These are phyloP conservation scores for Acrocephalus arundinaceus DNA, from an alignment of 2,113 vertebrate genomes.

Conservation along the genomic window DNA sequence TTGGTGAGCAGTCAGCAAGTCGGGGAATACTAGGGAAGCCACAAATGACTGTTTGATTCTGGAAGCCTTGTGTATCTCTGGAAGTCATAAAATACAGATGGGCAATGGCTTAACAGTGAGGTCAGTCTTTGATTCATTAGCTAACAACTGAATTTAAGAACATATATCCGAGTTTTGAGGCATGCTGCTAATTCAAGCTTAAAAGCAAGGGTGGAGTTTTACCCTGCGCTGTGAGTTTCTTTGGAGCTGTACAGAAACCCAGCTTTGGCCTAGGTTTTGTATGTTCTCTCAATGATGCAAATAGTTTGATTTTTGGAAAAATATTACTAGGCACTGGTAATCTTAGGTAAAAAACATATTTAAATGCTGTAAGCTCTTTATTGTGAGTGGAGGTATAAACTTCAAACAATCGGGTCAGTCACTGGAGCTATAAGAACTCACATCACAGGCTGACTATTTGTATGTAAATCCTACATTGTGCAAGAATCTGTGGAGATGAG, in stretches of 20 bases:
- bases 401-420: background rate
- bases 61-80: conserved; percentile 27
- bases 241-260: background rate
- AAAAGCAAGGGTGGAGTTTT: background rate
- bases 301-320: background rate
- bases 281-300: background rate
- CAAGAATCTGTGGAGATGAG: background rate
- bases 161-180: background rate
- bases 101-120: conserved; percentile 16
- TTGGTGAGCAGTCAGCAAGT: conserved; percentile 30
- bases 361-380: background rate
- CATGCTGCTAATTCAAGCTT: background rate
- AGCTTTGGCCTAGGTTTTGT: background rate
- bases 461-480: background rate
- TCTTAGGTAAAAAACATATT: background rate
- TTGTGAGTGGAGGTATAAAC: background rate
- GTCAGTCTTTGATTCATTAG: conserved; percentile 34
- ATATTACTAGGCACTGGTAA: background rate
- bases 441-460: background rate
- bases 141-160: background rate
- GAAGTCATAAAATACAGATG: conserved; percentile 60
- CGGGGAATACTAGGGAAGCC: background rate
- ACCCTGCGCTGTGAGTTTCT: background rate
- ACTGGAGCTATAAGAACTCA: background rate
- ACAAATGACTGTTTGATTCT: conserved; percentile 14